Evolutionary conservation across 2,888 invertebrate species (phyloP), one percentile per base, ranked within the genome.

Genomic region (Conistra vaccinii): DNA sequence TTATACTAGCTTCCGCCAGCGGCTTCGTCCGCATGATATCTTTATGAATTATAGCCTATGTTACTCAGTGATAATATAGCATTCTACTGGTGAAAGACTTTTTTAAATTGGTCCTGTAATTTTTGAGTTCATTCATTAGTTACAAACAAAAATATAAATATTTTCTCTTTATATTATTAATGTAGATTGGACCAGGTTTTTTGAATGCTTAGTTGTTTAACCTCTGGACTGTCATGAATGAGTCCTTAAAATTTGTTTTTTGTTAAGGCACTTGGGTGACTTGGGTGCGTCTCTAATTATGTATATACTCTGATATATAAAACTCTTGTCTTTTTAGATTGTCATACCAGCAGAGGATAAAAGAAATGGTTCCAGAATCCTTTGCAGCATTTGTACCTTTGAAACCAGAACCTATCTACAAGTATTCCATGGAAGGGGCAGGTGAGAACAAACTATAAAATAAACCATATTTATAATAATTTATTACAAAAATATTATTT

Each of bases 261-360:
- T 32, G 10, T 55, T 14, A 42, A 29, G 7, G 17, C 17, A n/a
- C 5, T 12, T 12, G 17, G 10, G n/a, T n/a, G n/a, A n/a, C n/a
- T 32, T 3, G 32, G 32, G 29, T 69, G 1, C n/a, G 32, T 42
- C 10, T 66, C n/a, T 55, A n/a, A 69, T 60, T 65, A 62, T 69
- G 4, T 39, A 62, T 32, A 42, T 51, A 26, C 14, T 5, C 7
- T 74, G 61, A 23, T 29, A 39, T 29, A 10, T 42, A 35, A 72
- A 26, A 32, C 35, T 78, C 58, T 71, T 82, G 10, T 70, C 74
- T 69, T 89, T 90, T 23, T 89, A 98, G 98, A 90, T 97, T 99
- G 83, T 99, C 99, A 1, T 99, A 99, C 93, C 98, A 99, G 93
- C 99, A 99, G 93, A 97, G 99, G 89, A 98, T 99, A 78, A 97